Conservation (phyloP, 2,113 vertebrate species). For the Carassius carassius region DNA sequence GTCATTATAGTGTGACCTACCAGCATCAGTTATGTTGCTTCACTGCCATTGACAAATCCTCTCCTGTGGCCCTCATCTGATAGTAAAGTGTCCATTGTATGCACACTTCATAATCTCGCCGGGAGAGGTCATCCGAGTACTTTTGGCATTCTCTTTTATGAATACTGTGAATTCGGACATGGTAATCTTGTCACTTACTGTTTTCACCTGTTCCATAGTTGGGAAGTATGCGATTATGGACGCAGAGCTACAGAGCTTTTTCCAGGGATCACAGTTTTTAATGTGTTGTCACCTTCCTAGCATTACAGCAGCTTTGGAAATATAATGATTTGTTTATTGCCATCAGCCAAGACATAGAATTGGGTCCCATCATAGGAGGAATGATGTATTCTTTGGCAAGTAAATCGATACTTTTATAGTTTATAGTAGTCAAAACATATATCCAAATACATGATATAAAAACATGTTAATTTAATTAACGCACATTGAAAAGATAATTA, state of each 20-base stretch:
- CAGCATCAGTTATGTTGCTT: background rate
- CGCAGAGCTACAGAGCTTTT: background rate
- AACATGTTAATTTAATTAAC: background rate
- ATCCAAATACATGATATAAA: no score
- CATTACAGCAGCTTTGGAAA: conserved; percentile 51
- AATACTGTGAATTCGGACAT: background rate
- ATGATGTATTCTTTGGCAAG: conserved; percentile 62
- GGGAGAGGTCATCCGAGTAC: background rate
- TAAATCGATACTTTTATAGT: conserved; percentile 49
- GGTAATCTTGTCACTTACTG: background rate
- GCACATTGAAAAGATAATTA: background rate
- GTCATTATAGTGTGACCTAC: background rate
- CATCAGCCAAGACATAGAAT: conserved; percentile 48
- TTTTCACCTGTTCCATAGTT: background rate
- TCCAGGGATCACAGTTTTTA: conserved; percentile 9
- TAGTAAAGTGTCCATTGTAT: background rate
- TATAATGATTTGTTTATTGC: conserved; percentile 57
- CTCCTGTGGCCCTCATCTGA: no score
- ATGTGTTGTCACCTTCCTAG: conserved; percentile 26
- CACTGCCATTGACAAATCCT: no score
- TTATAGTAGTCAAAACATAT: no score
- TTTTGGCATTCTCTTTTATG: background rate
- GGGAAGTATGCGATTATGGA: background rate
- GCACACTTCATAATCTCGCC: background rate
- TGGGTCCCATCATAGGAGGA: conserved; percentile 51